Evolutionary conservation across 2,797 vertebrate species (phyloP).

Genomic region (Hypotaenidia okinawae): DNA sequence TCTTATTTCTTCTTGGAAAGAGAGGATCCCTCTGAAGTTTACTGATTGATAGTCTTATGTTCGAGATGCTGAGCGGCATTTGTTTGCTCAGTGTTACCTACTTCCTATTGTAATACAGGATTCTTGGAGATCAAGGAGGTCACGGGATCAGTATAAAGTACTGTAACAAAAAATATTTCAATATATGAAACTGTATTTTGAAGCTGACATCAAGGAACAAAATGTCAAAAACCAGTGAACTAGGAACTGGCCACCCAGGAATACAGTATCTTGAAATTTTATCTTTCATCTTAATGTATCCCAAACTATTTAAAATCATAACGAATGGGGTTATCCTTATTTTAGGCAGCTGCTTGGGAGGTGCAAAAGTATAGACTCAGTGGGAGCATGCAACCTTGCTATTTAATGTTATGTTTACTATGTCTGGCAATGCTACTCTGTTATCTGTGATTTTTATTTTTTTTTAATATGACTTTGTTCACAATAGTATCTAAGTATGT

Average conservation of each 20-base stretch:
- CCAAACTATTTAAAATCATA: slow-evolving; percentile 10
- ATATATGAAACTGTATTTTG: slow-evolving; percentile 4
- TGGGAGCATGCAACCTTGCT: neutral
- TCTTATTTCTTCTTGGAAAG: neutral
- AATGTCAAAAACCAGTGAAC: slow-evolving; percentile 43
- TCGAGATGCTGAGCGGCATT: neutral
- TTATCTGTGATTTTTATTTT: neutral
- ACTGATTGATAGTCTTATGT: neutral
- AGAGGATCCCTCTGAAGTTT: neutral
- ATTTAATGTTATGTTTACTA: slow-evolving; percentile 26
- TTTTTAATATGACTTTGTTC: neutral
- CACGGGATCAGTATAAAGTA: neutral
- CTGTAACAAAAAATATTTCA: slow-evolving; percentile 6
- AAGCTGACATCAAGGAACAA: slow-evolving; percentile 25
- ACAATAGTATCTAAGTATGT: neutral
- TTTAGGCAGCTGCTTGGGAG: slow-evolving; percentile 6
- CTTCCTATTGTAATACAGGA: neutral
- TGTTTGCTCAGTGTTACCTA: slow-evolving; percentile 2
- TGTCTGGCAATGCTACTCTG: neutral
- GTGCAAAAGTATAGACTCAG: neutral
- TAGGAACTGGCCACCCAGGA: slow-evolving; percentile 34
- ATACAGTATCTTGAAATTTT: neutral
- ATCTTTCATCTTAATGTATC: slow-evolving; percentile 13
- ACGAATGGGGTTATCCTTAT: neutral
- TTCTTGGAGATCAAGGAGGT: slow-evolving; percentile 17